Evolutionary conservation across 2,888 invertebrate genomes (phyloP), one percentile per base, ranked within the genome.

Genomic region (Holacanthella duospinosa): DNA sequence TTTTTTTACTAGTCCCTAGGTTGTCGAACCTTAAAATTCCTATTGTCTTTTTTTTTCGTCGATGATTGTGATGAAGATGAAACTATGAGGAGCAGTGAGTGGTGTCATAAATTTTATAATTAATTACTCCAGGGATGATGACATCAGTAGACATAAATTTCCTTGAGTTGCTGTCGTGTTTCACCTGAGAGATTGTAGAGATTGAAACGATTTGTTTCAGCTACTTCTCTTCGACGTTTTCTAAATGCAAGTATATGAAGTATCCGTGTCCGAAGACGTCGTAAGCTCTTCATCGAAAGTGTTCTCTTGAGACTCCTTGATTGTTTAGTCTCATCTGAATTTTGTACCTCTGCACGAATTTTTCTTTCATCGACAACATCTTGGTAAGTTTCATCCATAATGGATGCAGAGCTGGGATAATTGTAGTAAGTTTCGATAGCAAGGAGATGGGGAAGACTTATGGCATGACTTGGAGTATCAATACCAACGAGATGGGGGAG

Each of bases 121-220:
- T n/a, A n/a, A n/a, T n/a, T n/a, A n/a, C n/a, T n/a, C n/a, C n/a
- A n/a, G n/a, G n/a, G n/a, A n/a, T n/a, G 36, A 36, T 16, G 6
- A 16, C 16, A 6, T 69, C 57, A 72, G 59, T 72, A 72, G 12
- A 72, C 72, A 61, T 72, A 72, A 55, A 72, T 72, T 55, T 72
- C 69, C 44, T 72, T 72, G 9, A 72, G 62, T 36, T 72, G 71
- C 59, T 72, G 71, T 53, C 72, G 65, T 1, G 70, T 70, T 61
- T 72, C 72, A 24, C 67, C 44, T 9, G 72, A 69, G 53, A 72
- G 63, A 9, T 68, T 70, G 58, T 70, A 71, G 29, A 72, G 59
- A 48, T 72, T 71, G 60, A 72, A 72, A 43, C 69, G 43, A 25
- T 72, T 71, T 55, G 64, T 66, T 55, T 72, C 72, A 24, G 66